Evolutionary conservation across 2,888 invertebrate genomes (phyloP).

Genomic region (Acanthosepion lycidas): DNA sequence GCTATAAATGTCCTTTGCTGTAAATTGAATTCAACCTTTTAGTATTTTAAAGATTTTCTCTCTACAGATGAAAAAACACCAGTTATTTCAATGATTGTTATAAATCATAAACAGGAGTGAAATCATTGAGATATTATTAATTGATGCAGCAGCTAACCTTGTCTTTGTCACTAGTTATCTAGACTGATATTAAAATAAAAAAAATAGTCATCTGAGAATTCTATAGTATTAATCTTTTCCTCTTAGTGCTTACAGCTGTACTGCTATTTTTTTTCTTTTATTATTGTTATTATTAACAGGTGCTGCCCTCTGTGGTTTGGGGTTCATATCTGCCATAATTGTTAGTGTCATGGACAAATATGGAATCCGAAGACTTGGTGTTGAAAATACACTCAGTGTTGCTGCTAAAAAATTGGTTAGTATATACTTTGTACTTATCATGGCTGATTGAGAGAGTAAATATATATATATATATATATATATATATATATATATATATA

Average conservation of each 20-base stretch:
- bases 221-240: not conserved
- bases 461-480: not conserved
- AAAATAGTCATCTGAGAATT: no score
- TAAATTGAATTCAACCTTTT: no score
- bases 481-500: not conserved
- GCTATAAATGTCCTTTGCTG: no score
- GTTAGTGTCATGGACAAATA: slow-evolving; percentile 72
- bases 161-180: no score
- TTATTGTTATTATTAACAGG: slow-evolving; percentile 59
- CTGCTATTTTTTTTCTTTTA: not conserved
- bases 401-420: slow-evolving; percentile 73
- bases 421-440: slow-evolving; percentile 34
- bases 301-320: slow-evolving; percentile 74
- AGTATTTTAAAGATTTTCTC: no score
- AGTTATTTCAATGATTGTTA: no score
- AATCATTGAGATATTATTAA: no score
- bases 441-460: not conserved
- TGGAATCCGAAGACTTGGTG: slow-evolving; percentile 72
- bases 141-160: no score
- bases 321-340: slow-evolving; percentile 73
- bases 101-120: no score
- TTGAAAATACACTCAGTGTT: slow-evolving; percentile 62
- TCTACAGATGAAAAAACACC: no score
- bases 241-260: not conserved
- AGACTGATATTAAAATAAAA: no score